phyloP scores from a whole-genome alignment of 2,888 invertebrate species.

The Drosophila percnosoma region DNA sequence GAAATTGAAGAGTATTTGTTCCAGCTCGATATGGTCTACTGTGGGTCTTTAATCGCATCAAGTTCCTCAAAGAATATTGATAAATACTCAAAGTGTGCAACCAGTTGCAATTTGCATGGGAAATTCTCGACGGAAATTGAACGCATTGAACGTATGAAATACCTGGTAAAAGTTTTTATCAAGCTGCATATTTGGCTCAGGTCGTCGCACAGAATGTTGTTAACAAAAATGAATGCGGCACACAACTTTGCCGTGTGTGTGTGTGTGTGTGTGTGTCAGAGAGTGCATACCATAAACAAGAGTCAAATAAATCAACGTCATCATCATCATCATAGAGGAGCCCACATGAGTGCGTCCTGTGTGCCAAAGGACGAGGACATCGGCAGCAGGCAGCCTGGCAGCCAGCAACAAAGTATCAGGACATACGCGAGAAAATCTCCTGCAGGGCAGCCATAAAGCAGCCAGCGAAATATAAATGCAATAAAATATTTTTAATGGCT shows the following conservation, averaged over 20 bases:
- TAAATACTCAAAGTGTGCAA: constrained; percentile 26
- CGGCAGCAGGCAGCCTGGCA: constrained; percentile 25
- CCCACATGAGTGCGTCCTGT: constrained; percentile 42
- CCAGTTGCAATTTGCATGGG: constrained; percentile 29
- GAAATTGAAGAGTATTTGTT: background rate
- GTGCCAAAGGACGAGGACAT: constrained; percentile 41
- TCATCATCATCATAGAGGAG: constrained; percentile 59
- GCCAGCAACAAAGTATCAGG: constrained; percentile 44
- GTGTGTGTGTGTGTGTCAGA: constrained; percentile 18
- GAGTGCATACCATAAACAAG: constrained; percentile 67
- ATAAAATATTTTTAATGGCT: constrained; percentile 75
- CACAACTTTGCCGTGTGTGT: constrained; percentile 45
- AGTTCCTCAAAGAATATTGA: constrained; percentile 4
- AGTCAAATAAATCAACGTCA: constrained; percentile 72
- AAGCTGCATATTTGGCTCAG: constrained; percentile 24
- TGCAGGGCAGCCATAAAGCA: constrained; percentile 62
- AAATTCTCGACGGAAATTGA: constrained; percentile 32
- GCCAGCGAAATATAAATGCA: constrained; percentile 73
- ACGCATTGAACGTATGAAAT: constrained; percentile 34
- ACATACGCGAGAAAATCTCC: constrained; percentile 55
- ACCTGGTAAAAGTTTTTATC: constrained; percentile 30
- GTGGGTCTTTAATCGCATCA: constrained; percentile 3
- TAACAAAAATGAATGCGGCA: constrained; percentile 44
- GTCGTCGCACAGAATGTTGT: constrained; percentile 32
- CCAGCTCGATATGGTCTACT: background rate